Evolutionary conservation across 2,888 invertebrate species (phyloP).

Genomic region (Fragum whitleyi): DNA sequence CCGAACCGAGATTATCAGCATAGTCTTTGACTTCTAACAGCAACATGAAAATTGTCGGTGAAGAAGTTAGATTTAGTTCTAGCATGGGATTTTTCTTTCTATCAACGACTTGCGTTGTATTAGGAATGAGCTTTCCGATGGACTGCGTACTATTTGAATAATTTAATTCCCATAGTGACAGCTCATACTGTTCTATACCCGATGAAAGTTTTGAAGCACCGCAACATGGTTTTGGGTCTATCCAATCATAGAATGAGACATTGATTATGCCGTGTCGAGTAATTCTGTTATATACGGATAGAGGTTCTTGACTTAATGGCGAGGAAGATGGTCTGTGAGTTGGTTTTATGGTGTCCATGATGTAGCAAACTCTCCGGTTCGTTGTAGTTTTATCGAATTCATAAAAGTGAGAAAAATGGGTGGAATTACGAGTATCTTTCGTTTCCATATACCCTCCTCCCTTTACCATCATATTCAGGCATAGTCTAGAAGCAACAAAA

Average conservation of each 20-base stretch:
- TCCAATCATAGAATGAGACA: slow-evolving; percentile 10
- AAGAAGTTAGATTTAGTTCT: slow-evolving; percentile 23
- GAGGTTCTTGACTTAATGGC: background rate
- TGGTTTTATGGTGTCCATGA: slow-evolving; percentile 10
- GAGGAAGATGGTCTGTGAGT: background rate
- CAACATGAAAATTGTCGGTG: slow-evolving; percentile 25
- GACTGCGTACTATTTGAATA: background rate
- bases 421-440: background rate
- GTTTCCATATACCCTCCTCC: slow-evolving; percentile 42
- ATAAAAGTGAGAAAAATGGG: background rate
- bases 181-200: slow-evolving; percentile 13
- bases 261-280: background rate
- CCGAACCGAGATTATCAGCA: slow-evolving; percentile 56
- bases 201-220: background rate
- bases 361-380: slow-evolving; percentile 27
- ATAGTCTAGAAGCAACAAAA: slow-evolving; percentile 32
- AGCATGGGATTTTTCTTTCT: background rate
- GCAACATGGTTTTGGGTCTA: slow-evolving; percentile 3
- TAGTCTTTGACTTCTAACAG: slow-evolving; percentile 54
- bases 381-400: slow-evolving; percentile 27
- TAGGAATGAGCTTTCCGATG: background rate
- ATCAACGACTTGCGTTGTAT: background rate
- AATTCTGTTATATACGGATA: background rate
- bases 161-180: background rate
- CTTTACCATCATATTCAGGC: slow-evolving; percentile 20